Percentiles rank a stretch among this genome's conserved stretches.
Conservation (phyloP, 2,797 vertebrate species). For the Coreius guichenoti region DNA sequence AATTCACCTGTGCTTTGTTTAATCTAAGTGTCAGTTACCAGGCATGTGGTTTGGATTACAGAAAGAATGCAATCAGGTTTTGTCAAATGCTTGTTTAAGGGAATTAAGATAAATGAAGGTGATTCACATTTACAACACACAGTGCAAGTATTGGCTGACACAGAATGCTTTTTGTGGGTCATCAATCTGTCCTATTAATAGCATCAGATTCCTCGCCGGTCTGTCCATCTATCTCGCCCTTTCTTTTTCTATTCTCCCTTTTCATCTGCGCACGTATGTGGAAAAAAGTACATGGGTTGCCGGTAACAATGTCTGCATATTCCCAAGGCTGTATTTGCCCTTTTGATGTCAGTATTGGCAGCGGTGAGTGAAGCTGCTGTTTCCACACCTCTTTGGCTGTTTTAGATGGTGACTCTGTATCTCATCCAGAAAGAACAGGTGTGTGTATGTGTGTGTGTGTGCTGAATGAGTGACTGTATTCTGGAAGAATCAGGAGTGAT, state of each 20-base stretch:
- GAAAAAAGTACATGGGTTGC: constrained; percentile 12
- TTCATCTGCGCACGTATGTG: constrained; percentile 33
- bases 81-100: constrained; percentile 9
- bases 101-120: constrained; percentile 35
- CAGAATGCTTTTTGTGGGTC: constrained; percentile 2
- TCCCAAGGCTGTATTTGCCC: constrained; percentile 30
- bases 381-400: constrained; percentile 25
- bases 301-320: constrained; percentile 32
- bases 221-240: constrained; percentile 33
- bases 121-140: constrained; percentile 5
- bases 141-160: constrained; percentile 43
- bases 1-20: constrained; percentile 1
- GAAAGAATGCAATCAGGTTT: constrained; percentile 10
- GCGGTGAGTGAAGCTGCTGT: constrained; percentile 3
- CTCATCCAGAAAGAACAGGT: constrained; percentile 25
- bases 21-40: constrained; percentile 11
- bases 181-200: constrained; percentile 58
- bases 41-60: constrained; percentile 4
- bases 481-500: constrained; percentile 5
- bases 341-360: constrained; percentile 46
- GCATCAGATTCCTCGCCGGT: constrained; percentile 36
- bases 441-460: constrained; percentile 41
- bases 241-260: constrained; percentile 15
- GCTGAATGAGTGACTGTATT: background rate
- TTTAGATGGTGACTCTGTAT: constrained; percentile 22